Percentiles rank a stretch among this genome's conserved stretches.
Conservation (phyloP, 2,797 vertebrate species). For the Danionella dracula region DNA sequence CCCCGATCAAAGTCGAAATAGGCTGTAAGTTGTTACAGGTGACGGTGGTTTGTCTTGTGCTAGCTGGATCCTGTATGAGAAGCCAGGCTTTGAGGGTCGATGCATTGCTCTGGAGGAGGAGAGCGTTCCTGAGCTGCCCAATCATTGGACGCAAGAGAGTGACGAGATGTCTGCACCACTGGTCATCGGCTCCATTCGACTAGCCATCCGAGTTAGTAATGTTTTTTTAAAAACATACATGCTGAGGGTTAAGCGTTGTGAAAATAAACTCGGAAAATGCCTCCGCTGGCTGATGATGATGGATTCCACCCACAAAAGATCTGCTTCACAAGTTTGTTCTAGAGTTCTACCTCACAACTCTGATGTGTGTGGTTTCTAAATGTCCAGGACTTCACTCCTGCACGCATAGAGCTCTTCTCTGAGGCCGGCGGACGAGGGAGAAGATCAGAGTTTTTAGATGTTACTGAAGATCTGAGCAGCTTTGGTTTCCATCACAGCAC, state of each 20-base stretch:
- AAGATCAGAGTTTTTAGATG: slow-evolving; percentile 78
- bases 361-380: too few relatives aligned
- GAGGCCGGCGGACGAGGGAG: slow-evolving; percentile 81
- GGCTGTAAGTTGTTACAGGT: too few relatives aligned
- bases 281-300: too few relatives aligned
- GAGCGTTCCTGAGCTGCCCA: slow-evolving; percentile 73
- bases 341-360: too few relatives aligned
- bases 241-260: too few relatives aligned
- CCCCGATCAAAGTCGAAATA: not conserved
- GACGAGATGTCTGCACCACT: slow-evolving; percentile 53
- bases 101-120: slow-evolving; percentile 81
- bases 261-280: too few relatives aligned
- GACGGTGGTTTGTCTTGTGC: not conserved
- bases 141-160: slow-evolving; percentile 74
- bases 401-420: slow-evolving; percentile 86
- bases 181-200: slow-evolving; percentile 83
- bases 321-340: too few relatives aligned
- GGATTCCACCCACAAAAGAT: too few relatives aligned
- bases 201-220: slow-evolving; percentile 79
- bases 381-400: slow-evolving; percentile 83
- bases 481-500: slow-evolving; percentile 79
- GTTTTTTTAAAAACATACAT: not conserved
- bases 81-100: slow-evolving; percentile 84
- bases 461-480: slow-evolving; percentile 76
- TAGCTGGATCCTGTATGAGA: slow-evolving; percentile 92